Evolutionary conservation across 2,797 vertebrate species (phyloP).

Genomic region (Pogoniulus pusillus): DNA sequence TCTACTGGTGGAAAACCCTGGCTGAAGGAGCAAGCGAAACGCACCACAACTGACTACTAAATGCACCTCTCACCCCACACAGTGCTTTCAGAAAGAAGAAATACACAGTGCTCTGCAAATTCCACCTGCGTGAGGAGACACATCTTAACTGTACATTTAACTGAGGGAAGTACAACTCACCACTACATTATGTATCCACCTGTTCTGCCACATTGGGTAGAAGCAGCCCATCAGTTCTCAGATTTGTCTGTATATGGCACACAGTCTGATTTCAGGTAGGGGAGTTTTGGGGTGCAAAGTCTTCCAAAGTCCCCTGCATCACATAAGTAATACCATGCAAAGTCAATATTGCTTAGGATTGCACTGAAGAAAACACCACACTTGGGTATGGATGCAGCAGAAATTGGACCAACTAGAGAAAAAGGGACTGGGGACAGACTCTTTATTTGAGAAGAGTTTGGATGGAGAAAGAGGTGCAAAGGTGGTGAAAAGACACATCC

Average conservation of each 20-base stretch:
- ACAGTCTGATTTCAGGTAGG: background rate
- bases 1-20: background rate
- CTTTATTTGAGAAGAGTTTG: background rate
- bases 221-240: background rate
- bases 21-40: background rate
- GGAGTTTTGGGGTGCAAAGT: background rate
- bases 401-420: background rate
- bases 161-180: background rate
- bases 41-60: background rate
- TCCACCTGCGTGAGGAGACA: background rate
- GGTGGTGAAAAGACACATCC: background rate
- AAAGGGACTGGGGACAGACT: background rate
- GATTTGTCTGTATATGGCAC: background rate
- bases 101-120: background rate
- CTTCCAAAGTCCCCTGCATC: background rate
- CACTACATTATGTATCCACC: background rate
- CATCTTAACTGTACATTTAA: background rate
- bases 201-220: background rate
- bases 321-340: background rate
- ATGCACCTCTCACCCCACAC: background rate
- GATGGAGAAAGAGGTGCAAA: background rate
- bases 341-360: background rate
- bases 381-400: background rate
- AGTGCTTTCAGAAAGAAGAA: background rate
- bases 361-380: background rate